phyloP scores from a whole-genome alignment of 2,113 vertebrate genomes.

The Chrysemys picta region DNA sequence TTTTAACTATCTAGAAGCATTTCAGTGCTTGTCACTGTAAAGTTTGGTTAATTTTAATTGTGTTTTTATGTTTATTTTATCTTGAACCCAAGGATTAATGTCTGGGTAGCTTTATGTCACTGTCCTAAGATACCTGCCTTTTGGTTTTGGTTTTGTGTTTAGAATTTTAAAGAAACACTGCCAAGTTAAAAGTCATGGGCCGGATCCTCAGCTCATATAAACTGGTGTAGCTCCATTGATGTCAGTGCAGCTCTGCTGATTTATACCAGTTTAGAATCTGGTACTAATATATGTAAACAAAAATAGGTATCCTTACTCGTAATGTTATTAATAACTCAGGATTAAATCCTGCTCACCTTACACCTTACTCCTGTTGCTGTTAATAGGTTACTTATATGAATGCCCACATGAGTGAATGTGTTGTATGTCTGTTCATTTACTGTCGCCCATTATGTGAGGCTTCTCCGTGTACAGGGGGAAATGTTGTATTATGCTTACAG shows the following conservation, averaged over 20 bases:
- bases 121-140: background rate
- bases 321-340: background rate
- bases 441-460: accelerated
- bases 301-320: background rate
- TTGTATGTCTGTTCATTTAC: background rate
- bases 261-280: background rate
- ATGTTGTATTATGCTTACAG: background rate
- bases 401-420: background rate
- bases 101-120: background rate
- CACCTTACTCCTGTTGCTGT: background rate
- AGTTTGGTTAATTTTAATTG: constrained; percentile 3
- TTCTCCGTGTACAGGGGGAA: background rate
- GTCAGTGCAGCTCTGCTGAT: background rate
- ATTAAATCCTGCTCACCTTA: background rate
- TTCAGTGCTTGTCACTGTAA: background rate
- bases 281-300: background rate
- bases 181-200: background rate
- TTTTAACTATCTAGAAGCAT: background rate
- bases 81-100: background rate
- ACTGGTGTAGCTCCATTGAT: background rate
- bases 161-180: background rate
- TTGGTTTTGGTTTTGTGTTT: background rate
- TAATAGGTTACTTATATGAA: background rate
- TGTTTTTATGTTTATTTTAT: background rate
- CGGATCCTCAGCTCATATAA: background rate